phyloP scores from a whole-genome alignment of 2,113 vertebrate genomes.

The Geococcyx californianus region DNA sequence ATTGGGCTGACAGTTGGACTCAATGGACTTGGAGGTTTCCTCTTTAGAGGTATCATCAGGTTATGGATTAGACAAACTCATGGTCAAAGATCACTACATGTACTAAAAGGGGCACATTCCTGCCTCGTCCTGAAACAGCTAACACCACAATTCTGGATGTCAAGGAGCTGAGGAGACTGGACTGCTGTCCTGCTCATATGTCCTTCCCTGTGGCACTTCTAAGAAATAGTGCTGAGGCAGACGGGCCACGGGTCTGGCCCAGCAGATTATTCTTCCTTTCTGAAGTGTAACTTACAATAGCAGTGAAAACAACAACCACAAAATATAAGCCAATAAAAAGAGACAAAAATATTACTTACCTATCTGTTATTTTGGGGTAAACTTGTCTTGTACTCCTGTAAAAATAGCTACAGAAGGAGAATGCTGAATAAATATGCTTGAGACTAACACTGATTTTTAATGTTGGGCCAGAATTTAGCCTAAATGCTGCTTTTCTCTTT shows the following conservation, averaged over 20 bases:
- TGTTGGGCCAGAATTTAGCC: background rate
- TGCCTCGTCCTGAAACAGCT: background rate
- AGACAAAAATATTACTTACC: background rate
- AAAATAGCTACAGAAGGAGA: background rate
- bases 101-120: background rate
- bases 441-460: background rate
- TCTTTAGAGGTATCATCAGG: background rate
- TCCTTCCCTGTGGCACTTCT: background rate
- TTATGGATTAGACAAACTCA: background rate
- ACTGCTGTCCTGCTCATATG: fast-evolving
- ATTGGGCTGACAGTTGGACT: too few relatives aligned
- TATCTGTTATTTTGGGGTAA: background rate
- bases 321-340: background rate
- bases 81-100: background rate
- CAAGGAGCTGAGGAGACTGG: fast-evolving
- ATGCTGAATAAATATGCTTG: background rate
- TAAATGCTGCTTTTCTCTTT: background rate
- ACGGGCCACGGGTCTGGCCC: background rate
- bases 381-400: background rate
- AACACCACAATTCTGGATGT: background rate
- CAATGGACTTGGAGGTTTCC: background rate
- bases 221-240: background rate
- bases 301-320: background rate
- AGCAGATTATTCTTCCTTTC: background rate
- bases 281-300: background rate